These are phyloP conservation scores for Phyllotreta cruciferae DNA, from an alignment of 2,888 invertebrate genomes.

Conservation along the genomic window DNA sequence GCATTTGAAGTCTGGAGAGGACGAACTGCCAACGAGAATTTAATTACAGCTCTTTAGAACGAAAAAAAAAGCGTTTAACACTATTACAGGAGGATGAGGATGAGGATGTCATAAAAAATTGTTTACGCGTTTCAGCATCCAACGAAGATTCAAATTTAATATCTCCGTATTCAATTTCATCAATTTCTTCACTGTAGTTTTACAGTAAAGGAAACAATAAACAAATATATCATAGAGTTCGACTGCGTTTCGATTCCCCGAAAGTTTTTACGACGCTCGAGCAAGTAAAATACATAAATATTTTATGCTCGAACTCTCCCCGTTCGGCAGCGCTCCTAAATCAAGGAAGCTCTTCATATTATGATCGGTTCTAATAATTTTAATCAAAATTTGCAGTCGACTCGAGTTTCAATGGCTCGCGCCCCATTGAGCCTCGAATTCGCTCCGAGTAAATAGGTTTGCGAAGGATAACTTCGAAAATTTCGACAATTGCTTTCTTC, in stretches of 20 bases:
- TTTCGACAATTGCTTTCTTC: too few relatives aligned
- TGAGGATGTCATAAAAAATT: too few relatives aligned
- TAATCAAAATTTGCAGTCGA: conserved; percentile 49
- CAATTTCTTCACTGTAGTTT: too few relatives aligned
- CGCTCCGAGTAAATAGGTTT: too few relatives aligned
- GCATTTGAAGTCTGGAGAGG: conserved; percentile 17
- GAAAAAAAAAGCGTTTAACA: conserved; percentile 16
- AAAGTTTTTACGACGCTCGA: conserved; percentile 18
- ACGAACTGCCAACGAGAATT: conserved; percentile 26
- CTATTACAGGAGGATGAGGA: not conserved
- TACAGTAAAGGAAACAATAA: too few relatives aligned
- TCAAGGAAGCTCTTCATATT: conserved; percentile 47
- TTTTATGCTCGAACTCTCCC: conserved; percentile 39
- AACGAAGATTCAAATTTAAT: too few relatives aligned
- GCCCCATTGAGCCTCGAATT: conserved; percentile 39
- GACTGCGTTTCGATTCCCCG: not conserved
- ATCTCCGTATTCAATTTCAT: too few relatives aligned
- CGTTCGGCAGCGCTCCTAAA: conserved; percentile 30
- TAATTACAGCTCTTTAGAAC: conserved; percentile 17
- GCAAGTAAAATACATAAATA: conserved; percentile 46
- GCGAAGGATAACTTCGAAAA: too few relatives aligned
- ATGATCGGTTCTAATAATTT: conserved; percentile 50
- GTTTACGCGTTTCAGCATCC: too few relatives aligned
- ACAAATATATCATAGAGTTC: too few relatives aligned
- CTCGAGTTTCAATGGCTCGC: conserved; percentile 43